Conservation (phyloP, 2,888 invertebrate genomes). For the Pseudeuparius sepicola region DNA sequence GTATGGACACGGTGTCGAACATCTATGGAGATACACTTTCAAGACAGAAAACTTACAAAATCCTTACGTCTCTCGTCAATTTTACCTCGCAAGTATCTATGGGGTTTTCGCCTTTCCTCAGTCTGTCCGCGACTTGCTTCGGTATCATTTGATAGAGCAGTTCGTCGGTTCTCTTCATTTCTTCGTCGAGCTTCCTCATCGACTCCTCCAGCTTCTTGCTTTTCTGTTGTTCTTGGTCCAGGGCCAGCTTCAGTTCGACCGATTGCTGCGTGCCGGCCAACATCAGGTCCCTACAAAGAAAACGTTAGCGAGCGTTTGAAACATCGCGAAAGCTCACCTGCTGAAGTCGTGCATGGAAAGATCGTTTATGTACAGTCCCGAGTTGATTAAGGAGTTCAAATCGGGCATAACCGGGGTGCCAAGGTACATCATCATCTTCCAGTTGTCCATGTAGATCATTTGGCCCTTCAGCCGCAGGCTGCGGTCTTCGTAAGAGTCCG, state of each 20-base stretch:
- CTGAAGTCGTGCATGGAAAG: conserved; percentile 99
- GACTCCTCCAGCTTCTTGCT: conserved; percentile 93
- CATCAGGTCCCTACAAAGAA: conserved; percentile 68
- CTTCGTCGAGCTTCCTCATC: conserved; percentile 90
- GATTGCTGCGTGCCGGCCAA: conserved; percentile 95
- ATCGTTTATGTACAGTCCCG: conserved; percentile 94
- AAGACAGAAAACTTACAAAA: conserved; percentile 9
- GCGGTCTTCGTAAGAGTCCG: conserved; percentile 59
- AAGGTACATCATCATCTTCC: conserved; percentile 95
- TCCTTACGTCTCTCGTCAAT: conserved; percentile 2
- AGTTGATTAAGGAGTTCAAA: conserved; percentile 81
- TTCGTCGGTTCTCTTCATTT: conserved; percentile 93
- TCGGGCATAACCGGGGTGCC: conserved; percentile 96
- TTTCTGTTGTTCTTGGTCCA: conserved; percentile 95
- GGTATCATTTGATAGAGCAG: conserved; percentile 98
- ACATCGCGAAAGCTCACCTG: conserved; percentile 49
- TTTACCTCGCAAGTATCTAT: conserved; percentile 92
- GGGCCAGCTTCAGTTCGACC: conserved; percentile 86
- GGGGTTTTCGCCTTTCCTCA: conserved; percentile 89
- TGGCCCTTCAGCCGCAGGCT: conserved; percentile 80
- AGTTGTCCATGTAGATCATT: conserved; percentile 98
- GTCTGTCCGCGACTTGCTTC: conserved; percentile 88
- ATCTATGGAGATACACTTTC: conserved; percentile 60
- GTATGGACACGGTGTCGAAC: conserved; percentile 90
- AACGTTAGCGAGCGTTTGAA: background rate